phyloP scores from a whole-genome alignment of 2,888 invertebrate species.

The Coecobrya sp. region DNA sequence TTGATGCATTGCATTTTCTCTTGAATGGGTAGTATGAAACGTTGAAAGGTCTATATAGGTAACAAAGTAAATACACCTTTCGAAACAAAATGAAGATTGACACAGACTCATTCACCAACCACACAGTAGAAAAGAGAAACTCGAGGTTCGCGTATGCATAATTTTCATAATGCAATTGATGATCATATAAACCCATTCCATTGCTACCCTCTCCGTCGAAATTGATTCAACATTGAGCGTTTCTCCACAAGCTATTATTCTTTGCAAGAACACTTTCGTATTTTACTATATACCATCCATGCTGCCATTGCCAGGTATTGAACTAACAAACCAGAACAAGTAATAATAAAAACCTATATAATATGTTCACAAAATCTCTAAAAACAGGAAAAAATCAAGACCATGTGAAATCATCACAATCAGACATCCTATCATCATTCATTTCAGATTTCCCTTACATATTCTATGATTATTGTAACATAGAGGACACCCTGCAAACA shows the following conservation, averaged over 20 bases:
- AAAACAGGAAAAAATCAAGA: no score
- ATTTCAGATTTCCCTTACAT: no score
- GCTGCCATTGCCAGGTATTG: no score
- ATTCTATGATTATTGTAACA: no score
- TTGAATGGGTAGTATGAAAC: background rate
- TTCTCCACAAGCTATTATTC: background rate
- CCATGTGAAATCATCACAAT: no score
- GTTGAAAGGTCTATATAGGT: background rate
- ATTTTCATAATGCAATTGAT: constrained; percentile 35
- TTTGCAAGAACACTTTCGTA: background rate
- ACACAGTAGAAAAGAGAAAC: background rate
- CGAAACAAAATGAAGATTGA: background rate
- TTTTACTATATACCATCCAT: no score
- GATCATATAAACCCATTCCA: background rate
- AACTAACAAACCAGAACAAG: no score
- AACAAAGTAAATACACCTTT: background rate
- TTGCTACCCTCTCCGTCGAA: background rate
- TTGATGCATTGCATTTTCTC: background rate
- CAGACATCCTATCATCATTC: no score
- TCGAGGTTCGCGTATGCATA: background rate
- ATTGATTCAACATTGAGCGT: background rate
- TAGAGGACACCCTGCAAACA: no score
- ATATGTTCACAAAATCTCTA: no score
- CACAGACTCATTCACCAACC: background rate
- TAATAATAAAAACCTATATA: no score